Conservation (phyloP, 2,113 vertebrate genomes). For the Hemiprocne comata region DNA sequence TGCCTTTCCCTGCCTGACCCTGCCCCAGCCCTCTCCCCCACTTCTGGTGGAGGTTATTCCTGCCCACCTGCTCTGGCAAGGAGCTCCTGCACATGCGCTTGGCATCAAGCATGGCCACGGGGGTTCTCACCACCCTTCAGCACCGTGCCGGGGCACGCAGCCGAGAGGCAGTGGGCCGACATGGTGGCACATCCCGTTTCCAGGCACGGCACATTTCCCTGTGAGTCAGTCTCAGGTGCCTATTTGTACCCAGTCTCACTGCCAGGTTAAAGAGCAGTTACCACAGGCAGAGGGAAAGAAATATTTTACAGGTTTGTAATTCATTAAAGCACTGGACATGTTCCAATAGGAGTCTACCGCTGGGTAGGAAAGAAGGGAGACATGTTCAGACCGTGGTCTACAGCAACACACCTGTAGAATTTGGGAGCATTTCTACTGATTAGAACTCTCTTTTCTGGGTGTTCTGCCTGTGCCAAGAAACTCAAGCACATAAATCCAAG, state of each 20-base stretch:
- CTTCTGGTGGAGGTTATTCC: background rate
- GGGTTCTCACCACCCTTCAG: background rate
- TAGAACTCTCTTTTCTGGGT: background rate
- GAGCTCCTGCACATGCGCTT: background rate
- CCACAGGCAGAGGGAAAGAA: background rate
- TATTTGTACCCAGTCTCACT: background rate
- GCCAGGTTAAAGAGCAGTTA: conserved; percentile 28
- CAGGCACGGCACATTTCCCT: rapidly evolving
- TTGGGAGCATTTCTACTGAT: conserved; percentile 2
- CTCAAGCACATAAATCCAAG: background rate
- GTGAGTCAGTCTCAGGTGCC: background rate
- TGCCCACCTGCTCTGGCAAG: background rate
- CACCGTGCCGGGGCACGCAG: rapidly evolving
- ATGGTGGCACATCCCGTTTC: rapidly evolving
- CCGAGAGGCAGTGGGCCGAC: rapidly evolving
- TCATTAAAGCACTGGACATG: conserved; percentile 20
- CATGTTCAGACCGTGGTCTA: conserved; percentile 23
- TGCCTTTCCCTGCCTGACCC: background rate
- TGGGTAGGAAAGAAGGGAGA: background rate
- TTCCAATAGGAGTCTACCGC: background rate
- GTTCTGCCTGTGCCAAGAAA: background rate
- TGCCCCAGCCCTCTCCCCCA: background rate
- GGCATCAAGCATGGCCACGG: background rate
- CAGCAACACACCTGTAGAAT: conserved; percentile 19
- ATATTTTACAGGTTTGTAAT: conserved; percentile 48